Evolutionary conservation across 2,888 invertebrate species (phyloP).

Genomic region (Polyploca ridens): DNA sequence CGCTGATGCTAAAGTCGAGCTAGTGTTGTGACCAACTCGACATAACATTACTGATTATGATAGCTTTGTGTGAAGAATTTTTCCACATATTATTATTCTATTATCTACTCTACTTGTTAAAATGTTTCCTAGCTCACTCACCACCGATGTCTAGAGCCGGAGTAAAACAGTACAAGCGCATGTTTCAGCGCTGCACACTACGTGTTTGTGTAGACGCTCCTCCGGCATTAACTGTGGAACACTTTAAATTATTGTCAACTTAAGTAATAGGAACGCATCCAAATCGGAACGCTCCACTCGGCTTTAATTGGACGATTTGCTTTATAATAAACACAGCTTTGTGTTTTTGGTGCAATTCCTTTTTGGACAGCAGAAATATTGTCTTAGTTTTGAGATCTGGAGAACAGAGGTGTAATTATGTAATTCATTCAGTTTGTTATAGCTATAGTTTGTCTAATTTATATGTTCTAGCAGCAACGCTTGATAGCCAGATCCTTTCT

Average conservation of each 20-base stretch:
- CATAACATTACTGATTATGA: no score
- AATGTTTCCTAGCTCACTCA: conserved; percentile 14
- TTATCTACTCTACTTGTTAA: no score
- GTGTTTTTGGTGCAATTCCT: not conserved
- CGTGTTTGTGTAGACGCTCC: conserved; percentile 29
- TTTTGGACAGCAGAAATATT: not conserved
- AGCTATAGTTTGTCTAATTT: no score
- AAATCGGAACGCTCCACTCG: conserved; percentile 29
- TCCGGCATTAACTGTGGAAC: conserved; percentile 36
- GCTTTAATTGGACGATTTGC: conserved; percentile 42
- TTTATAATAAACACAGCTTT: not conserved
- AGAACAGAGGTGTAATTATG: no score
- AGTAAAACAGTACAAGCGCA: conserved; percentile 38
- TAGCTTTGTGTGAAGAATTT: no score
- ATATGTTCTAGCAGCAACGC: no score
- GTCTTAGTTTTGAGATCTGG: not conserved
- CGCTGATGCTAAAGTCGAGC: no score
- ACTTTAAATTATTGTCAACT: conserved; percentile 57
- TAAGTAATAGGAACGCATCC: conserved; percentile 37
- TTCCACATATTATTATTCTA: no score
- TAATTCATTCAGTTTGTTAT: no score
- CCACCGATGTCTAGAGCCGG: conserved; percentile 27
- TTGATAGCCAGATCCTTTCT: no score
- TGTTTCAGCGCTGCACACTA: conserved; percentile 36
- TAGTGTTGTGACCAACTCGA: no score